A percentile compares a stretch with the other conserved stretches of the same genome.
These are phyloP conservation scores for Helarctos malayanus DNA, from an alignment of 2,797 vertebrate species.

Conservation along the genomic window DNA sequence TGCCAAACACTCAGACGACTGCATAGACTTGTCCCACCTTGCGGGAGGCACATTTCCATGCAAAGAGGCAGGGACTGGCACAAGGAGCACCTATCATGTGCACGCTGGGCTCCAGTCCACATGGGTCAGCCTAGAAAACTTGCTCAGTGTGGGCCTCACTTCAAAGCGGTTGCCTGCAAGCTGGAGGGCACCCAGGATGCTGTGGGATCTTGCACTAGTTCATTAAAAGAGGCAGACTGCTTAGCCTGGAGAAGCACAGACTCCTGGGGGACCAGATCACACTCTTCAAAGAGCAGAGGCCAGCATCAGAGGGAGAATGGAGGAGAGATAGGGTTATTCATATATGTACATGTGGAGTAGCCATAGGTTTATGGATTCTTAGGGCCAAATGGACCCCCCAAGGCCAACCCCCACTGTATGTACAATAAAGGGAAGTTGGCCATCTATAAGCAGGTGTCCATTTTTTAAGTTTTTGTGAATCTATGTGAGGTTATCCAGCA, in stretches of 20 bases:
- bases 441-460: rapidly evolving
- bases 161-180: slow-evolving; percentile 54
- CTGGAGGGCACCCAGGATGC: slow-evolving; percentile 53
- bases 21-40: neutral
- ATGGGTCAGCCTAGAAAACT: neutral
- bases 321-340: neutral
- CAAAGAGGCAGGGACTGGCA: neutral
- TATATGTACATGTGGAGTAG: neutral
- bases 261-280: neutral
- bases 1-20: neutral
- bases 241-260: slow-evolving; percentile 58
- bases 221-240: slow-evolving; percentile 69
- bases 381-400: neutral
- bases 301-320: slow-evolving; percentile 16
- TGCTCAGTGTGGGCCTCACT: neutral
- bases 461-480: neutral
- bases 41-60: neutral
- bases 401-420: neutral
- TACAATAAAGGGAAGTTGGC: neutral
- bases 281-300: slow-evolving; percentile 74
- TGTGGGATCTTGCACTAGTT: neutral
- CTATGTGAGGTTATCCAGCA: neutral
- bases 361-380: neutral
- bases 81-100: neutral
- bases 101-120: neutral